Conservation (phyloP, 2,113 vertebrate genomes). For the Podocnemis expansa region DNA sequence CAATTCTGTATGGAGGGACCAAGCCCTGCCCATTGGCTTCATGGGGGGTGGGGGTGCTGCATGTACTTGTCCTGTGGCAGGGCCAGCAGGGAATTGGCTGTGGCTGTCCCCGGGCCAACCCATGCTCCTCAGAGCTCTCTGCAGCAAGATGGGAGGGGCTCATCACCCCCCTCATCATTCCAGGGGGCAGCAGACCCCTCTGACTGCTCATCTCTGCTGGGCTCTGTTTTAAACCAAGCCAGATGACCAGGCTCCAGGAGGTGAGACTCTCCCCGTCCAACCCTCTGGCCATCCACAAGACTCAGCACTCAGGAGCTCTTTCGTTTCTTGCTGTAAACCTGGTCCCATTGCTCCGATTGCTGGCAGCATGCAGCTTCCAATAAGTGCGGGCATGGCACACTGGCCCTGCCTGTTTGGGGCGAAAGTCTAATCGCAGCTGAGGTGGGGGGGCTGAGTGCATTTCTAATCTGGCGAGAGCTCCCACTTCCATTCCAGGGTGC, state of each 20-base stretch:
- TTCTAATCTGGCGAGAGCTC: too few species aligned
- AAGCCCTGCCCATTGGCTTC: too few species aligned
- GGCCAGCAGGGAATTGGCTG: too few species aligned
- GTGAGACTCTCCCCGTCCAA: neutral
- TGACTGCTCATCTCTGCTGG: too few species aligned
- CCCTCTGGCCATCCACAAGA: rapidly evolving
- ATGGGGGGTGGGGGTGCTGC: too few species aligned
- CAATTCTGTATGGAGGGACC: too few species aligned
- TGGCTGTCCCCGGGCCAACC: too few species aligned
- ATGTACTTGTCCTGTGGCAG: too few species aligned
- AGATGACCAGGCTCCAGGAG: rapidly evolving
- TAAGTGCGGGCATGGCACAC: neutral
- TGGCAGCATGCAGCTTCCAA: slow-evolving; percentile 3
- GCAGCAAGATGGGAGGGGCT: too few species aligned
- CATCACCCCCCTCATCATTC: too few species aligned
- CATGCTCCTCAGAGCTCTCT: too few species aligned
- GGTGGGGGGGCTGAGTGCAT: neutral
- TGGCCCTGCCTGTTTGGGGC: slow-evolving; percentile 50
- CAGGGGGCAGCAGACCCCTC: too few species aligned
- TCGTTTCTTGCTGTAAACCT: slow-evolving; percentile 45
- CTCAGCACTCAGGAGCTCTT: slow-evolving; percentile 42
- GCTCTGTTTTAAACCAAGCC: neutral
- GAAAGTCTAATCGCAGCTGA: slow-evolving; percentile 60
- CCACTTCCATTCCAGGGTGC: neutral
- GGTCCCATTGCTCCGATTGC: slow-evolving; percentile 52